Conservation (phyloP, 2,113 vertebrate species). For the Chinchilla lanigera region DNA sequence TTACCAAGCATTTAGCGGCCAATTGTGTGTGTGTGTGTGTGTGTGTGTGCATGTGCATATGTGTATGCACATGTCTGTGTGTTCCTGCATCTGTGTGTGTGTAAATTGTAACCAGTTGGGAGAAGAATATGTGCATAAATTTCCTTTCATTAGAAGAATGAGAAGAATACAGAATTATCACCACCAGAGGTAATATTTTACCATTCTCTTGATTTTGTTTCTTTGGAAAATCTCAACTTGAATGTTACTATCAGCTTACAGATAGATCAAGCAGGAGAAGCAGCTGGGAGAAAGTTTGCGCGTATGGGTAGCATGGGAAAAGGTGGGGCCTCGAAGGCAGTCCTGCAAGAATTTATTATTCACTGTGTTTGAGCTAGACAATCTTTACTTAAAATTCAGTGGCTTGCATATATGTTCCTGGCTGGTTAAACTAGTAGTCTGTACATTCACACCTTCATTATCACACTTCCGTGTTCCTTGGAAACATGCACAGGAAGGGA, state of each 20-base stretch:
- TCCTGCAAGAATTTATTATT: conserved; percentile 3
- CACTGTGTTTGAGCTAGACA: background rate
- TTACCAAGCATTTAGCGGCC: background rate
- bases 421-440: background rate
- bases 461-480: background rate
- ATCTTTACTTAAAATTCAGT: conserved; percentile 27
- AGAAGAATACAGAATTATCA: background rate
- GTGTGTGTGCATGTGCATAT: background rate
- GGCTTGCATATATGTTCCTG: background rate
- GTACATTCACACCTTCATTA: background rate
- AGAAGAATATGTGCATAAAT: background rate
- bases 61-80: background rate
- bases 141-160: background rate
- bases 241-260: background rate
- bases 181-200: background rate
- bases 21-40: background rate
- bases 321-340: background rate
- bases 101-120: background rate
- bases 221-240: background rate
- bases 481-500: background rate
- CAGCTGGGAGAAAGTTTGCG: background rate
- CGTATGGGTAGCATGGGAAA: background rate
- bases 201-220: background rate
- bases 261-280: background rate
- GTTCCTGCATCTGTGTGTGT: background rate